Conservation (phyloP, 64 coral and sea anemone species). For the Pachyseris speciosa region DNA sequence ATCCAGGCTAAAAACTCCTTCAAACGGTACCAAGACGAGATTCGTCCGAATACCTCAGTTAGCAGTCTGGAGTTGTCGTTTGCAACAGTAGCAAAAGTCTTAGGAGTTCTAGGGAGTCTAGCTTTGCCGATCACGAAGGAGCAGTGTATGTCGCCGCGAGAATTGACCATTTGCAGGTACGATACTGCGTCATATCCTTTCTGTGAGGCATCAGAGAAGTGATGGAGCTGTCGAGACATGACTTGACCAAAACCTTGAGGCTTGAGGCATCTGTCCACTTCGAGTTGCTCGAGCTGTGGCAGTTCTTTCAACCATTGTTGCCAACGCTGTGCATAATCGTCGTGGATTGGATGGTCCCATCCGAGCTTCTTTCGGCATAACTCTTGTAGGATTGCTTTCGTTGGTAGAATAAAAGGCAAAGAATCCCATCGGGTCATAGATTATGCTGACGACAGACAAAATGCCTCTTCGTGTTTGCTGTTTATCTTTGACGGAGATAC, state of each 20-base stretch:
- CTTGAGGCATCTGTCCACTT: neutral
- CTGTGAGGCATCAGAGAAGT: neutral
- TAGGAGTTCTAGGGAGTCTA: neutral
- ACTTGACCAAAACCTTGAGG: neutral
- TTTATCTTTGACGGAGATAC: neutral
- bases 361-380: neutral
- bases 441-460: neutral
- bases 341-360: neutral
- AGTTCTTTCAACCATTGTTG: neutral
- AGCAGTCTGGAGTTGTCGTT: too few relatives aligned
- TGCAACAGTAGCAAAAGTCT: neutral
- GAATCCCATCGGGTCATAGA: conserved; percentile 21
- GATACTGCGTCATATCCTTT: neutral
- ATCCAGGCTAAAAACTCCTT: conserved; percentile 2
- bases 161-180: neutral
- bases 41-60: too few relatives aligned
- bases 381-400: conserved; percentile 6
- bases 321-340: neutral
- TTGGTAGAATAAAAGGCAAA: neutral
- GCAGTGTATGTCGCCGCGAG: neutral
- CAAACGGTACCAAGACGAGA: neutral
- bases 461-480: neutral
- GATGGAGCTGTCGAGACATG: neutral
- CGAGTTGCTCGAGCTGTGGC: neutral
- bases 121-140: neutral